phyloP scores from a whole-genome alignment of 2,113 vertebrate genomes.

The Rhinolophus sinicus region DNA sequence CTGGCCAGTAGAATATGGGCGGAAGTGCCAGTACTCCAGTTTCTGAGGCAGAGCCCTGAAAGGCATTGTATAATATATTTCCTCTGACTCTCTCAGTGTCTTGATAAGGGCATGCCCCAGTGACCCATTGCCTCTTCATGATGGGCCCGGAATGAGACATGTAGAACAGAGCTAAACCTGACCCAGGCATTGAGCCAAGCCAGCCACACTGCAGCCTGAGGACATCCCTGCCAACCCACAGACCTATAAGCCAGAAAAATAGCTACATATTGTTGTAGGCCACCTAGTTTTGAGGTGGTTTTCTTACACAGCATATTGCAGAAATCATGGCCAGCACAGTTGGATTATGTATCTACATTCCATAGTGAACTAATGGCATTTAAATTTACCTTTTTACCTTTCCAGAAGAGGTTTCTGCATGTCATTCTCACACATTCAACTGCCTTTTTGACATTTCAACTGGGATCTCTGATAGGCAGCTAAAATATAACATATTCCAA shows the following conservation, averaged over 20 bases:
- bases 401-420: not conserved
- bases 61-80: not conserved
- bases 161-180: not conserved
- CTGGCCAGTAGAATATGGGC: not conserved
- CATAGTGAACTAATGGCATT: not conserved
- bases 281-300: not conserved
- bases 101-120: not conserved
- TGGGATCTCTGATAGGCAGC: not conserved
- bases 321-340: not conserved
- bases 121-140: not conserved
- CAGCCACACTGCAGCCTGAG: not conserved
- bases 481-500: not conserved
- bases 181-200: not conserved
- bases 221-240: not conserved
- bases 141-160: not conserved
- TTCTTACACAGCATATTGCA: not conserved
- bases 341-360: not conserved
- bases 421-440: not conserved
- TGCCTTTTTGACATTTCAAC: not conserved
- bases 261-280: not conserved
- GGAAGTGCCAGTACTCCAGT: not conserved
- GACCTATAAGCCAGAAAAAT: not conserved
- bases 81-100: not conserved
- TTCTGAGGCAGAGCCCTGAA: not conserved
- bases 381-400: not conserved